Conservation (phyloP, 1,140 invertebrate genomes). For the Temnothorax nylanderi region DNA sequence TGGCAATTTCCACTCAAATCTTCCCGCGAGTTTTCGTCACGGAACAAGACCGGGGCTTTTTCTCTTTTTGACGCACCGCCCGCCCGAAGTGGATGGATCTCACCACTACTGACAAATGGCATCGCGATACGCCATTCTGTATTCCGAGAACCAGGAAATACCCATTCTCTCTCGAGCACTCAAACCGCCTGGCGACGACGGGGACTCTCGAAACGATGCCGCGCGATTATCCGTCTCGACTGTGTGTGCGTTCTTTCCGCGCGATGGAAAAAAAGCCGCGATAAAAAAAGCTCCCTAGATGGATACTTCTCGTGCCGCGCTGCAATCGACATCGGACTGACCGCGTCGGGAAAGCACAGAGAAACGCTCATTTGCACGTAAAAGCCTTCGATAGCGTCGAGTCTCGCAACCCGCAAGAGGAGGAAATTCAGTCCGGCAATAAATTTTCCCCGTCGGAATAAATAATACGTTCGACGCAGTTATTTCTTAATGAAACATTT, state of each 20-base stretch:
- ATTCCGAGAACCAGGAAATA: background rate
- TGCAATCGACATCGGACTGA: constrained; percentile 26
- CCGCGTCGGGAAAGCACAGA: background rate
- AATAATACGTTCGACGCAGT: constrained; percentile 7
- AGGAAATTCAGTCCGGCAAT: background rate
- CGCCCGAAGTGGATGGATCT: background rate
- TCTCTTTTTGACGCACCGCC: background rate
- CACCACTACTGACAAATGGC: constrained; percentile 7
- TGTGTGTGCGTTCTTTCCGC: background rate
- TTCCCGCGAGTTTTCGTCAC: background rate
- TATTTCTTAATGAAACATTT: background rate
- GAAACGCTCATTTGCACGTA: background rate
- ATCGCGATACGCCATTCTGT: background rate
- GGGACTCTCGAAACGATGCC: constrained; percentile 7
- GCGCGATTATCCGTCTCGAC: constrained; percentile 14
- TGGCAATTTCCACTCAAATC: constrained; percentile 5
- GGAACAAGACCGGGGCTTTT: background rate
- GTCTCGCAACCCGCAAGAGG: background rate
- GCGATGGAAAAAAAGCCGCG: background rate
- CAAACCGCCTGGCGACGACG: background rate
- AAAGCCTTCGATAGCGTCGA: background rate
- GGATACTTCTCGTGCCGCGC: background rate
- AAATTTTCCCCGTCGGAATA: background rate
- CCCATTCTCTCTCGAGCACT: background rate
- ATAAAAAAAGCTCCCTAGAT: background rate